Evolutionary conservation across 2,888 invertebrate species (phyloP), one percentile per base, ranked within the genome.

Genomic region (Eupeodes luniger): DNA sequence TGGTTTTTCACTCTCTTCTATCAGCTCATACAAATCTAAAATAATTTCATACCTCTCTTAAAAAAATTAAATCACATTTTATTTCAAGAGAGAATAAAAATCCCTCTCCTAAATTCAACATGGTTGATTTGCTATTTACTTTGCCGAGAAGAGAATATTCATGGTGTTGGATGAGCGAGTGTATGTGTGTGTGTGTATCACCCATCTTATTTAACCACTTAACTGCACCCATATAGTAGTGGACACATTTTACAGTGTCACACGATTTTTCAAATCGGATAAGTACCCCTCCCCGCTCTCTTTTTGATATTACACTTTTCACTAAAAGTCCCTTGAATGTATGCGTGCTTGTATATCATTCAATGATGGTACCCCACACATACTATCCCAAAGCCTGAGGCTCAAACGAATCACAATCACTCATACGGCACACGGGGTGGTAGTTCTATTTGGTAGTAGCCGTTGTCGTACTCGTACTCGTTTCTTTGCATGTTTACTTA

Each of bases 171-270:
- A 27, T 27, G 27, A 2, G 27, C 47, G 14, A n/a, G 16, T 55
- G 55, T 14, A 14, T 27, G 16, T 0, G 12, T 78, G 85, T 72
- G 80, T 81, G 87, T 49, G 55, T 74, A 16, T 81, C 53, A 66
- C 34, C 75, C 79, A 66, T 49, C 47, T 66, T 47, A 59, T 57
- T 57, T 57, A 79, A 67, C 74, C 77, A 75, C 84, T 84, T 78
- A 69, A 78, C 19, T 78, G 64, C 81, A 79, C 55, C 74, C 82
- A 86, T 82, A 86, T 82, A 86, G 16, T 47, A 47, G 80, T 72
- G 81, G 88, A 91, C 89, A 90, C 89, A 89, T 90, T 90, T 90
- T 90, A 89, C 85, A 90, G 90, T 91, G 91, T 91, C 90, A 91
- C 90, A 90, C 64, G 78, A 89, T 85, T 82, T 87, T 88, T 83